phyloP scores from a whole-genome alignment of 1,140 invertebrate species.

The Drosophila tani region DNA sequence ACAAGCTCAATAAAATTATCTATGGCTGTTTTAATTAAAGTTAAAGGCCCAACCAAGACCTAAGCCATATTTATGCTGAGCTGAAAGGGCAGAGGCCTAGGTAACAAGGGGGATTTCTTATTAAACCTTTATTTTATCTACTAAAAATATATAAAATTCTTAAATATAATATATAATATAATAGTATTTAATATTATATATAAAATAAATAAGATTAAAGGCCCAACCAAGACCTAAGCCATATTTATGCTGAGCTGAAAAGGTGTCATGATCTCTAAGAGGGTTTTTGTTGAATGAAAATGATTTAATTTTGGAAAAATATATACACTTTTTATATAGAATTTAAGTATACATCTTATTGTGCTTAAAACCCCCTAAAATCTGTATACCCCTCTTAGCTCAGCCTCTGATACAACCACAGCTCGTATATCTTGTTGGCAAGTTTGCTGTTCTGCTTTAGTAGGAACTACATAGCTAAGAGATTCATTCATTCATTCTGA shows the following conservation, averaged over 20 bases:
- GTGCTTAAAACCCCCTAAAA: too few species aligned
- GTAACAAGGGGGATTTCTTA: background rate
- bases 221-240: slow-evolving; percentile 4
- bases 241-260: slow-evolving; percentile 25
- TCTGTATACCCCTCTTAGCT: background rate
- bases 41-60: slow-evolving; percentile 15
- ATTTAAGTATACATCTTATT: background rate
- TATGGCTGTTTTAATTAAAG: slow-evolving; percentile 49
- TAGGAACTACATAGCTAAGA: slow-evolving; percentile 12
- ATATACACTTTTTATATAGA: background rate
- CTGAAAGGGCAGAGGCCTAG: slow-evolving; percentile 18
- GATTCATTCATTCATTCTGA: slow-evolving; percentile 38
- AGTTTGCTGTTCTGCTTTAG: slow-evolving; percentile 36
- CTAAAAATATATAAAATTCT: background rate
- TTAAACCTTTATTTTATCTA: too few species aligned
- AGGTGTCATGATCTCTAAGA: slow-evolving; percentile 2
- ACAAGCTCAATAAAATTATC: slow-evolving; percentile 50
- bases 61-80: slow-evolving; percentile 30
- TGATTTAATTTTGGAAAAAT: background rate
- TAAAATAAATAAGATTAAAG: slow-evolving; percentile 13
- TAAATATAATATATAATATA: background rate
- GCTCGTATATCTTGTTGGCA: slow-evolving; percentile 32
- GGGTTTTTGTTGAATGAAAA: background rate
- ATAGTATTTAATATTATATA: too few species aligned
- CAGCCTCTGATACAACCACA: background rate